A percentile compares a stretch with the other conserved stretches of the same genome.
phyloP scores from a whole-genome alignment of 2,888 invertebrate genomes.

The Dolichopus griseipennis region DNA sequence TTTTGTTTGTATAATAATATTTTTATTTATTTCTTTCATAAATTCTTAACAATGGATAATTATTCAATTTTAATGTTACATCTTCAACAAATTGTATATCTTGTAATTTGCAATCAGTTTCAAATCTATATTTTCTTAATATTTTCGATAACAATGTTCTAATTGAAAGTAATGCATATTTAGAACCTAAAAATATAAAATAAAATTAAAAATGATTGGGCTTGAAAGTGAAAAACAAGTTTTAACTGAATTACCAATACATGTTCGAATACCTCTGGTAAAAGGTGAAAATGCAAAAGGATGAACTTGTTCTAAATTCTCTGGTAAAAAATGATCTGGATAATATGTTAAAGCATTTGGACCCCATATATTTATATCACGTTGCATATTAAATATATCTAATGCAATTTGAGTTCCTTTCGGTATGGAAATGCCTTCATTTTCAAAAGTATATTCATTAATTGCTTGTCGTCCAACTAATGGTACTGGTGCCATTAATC shows the following conservation, averaged over 20 bases:
- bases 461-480: conserved; percentile 31
- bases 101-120: conserved; percentile 6
- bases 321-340: conserved; percentile 34
- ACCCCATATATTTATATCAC: conserved; percentile 35
- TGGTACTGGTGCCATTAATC: conserved; percentile 36
- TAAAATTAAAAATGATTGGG: background rate
- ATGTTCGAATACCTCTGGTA: conserved; percentile 39
- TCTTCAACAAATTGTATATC: conserved; percentile 9
- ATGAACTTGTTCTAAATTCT: conserved; percentile 32
- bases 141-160: background rate
- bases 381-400: conserved; percentile 38
- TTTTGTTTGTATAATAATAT: no score
- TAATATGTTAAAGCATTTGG: conserved; percentile 29
- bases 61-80: conserved; percentile 7
- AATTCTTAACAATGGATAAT: conserved; percentile 1
- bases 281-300: conserved; percentile 39
- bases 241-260: conserved; percentile 31
- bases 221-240: background rate
- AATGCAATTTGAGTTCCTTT: conserved; percentile 35
- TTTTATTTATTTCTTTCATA: background rate
- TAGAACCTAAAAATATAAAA: background rate
- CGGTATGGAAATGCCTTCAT: conserved; percentile 33
- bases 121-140: conserved; percentile 2
- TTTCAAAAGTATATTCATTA: conserved; percentile 24
- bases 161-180: conserved; percentile 1